phyloP scores from a whole-genome alignment of 2,797 vertebrate species.

The Apogon hyalosoma region DNA sequence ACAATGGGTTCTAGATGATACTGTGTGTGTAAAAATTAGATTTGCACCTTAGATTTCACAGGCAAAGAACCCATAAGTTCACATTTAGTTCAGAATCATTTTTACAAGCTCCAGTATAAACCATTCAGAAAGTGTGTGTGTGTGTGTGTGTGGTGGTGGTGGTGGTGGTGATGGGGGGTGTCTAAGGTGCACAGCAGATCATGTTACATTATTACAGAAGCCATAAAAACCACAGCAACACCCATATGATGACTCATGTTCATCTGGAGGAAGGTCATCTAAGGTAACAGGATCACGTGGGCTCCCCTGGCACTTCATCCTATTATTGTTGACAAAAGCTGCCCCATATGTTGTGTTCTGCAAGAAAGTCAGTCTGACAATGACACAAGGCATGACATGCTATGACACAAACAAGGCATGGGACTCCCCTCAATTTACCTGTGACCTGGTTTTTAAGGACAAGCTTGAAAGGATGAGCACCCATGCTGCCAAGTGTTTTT shows the following conservation, averaged over 20 bases:
- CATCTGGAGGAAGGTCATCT: constrained; percentile 54
- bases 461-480: constrained; percentile 54
- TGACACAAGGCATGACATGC: constrained; percentile 23
- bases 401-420: constrained; percentile 36
- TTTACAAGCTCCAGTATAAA: constrained; percentile 26
- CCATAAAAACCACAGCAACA: constrained; percentile 41
- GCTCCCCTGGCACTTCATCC: constrained; percentile 40
- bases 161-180: background rate
- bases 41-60: background rate
- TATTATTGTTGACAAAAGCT: constrained; percentile 56
- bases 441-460: constrained; percentile 75
- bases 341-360: constrained; percentile 37
- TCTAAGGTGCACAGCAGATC: constrained; percentile 36
- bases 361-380: constrained; percentile 41
- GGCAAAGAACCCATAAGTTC: background rate
- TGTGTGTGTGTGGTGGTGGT: too few species aligned
- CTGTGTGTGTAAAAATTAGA: background rate
- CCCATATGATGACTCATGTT: constrained; percentile 48
- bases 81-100: constrained; percentile 12
- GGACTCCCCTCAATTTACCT: constrained; percentile 55
- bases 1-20: too few species aligned
- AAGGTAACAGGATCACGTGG: constrained; percentile 68
- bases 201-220: constrained; percentile 43
- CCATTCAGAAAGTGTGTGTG: constrained; percentile 11
- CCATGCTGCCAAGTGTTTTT: constrained; percentile 63